Evolutionary conservation across 2,888 invertebrate species (phyloP).

Genomic region (Coelopa pilipes): DNA sequence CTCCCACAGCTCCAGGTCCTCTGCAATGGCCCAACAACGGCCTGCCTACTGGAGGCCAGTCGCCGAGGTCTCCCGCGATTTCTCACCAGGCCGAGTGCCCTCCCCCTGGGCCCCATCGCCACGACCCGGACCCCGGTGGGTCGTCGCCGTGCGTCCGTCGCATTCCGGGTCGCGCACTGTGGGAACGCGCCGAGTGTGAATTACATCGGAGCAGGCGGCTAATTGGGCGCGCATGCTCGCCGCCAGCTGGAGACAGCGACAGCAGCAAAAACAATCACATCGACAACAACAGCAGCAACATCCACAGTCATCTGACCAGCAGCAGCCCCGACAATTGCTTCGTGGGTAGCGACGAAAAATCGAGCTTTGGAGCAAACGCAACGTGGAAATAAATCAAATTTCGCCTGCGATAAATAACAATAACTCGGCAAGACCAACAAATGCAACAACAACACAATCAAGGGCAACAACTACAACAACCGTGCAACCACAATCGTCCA

Average conservation of each 20-base stretch:
- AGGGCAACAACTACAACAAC: no score
- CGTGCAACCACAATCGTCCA: no score
- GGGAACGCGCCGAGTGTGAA: constrained; percentile 14
- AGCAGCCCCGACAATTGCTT: not conserved
- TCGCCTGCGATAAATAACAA: constrained; percentile 31
- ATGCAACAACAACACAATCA: no score
- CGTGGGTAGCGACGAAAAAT: not conserved
- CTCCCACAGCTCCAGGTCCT: no score
- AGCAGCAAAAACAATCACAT: no score
- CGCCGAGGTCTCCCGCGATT: not conserved
- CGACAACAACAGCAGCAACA: no score
- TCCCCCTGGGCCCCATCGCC: not conserved
- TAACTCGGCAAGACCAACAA: constrained; percentile 11
- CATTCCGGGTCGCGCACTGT: not conserved
- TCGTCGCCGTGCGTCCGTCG: no score
- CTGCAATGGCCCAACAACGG: no score
- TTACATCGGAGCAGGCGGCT: constrained; percentile 5
- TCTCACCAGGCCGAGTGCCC: not conserved
- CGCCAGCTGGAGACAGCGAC: no score
- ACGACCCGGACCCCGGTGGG: not conserved
- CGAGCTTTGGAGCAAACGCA: not conserved
- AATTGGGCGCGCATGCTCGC: constrained; percentile 9
- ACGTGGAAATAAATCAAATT: constrained; percentile 31
- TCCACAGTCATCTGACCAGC: not conserved
- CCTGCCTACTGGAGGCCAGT: not conserved